Evolutionary conservation across 64 coral and sea anemone genomes (phyloP), one percentile per base, ranked within the genome.

Genomic region (Montipora capricornis): DNA sequence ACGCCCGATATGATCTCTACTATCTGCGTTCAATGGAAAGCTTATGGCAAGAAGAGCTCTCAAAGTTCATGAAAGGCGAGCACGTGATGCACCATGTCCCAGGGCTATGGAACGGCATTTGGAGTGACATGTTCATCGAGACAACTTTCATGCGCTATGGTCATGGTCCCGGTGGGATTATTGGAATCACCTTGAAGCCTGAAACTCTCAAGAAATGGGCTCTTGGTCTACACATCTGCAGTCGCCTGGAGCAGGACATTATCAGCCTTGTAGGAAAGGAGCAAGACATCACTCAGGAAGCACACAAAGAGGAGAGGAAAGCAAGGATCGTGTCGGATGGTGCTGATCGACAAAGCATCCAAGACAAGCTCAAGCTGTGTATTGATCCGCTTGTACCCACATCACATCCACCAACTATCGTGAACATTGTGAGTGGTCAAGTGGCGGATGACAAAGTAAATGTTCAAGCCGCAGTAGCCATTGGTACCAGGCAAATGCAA

Each of bases 1-100:
- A 37, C 37, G 37, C 37, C 37, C 37, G 37, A 37, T 37, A 37
- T 37, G 37, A 37, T 37, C 37, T 37, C 37, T 37, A 37, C 37
- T 37, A 37, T 37, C 37, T 68, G 64, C 87, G 78, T 49, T 84
- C 93, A 76, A 76, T 94, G 78, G 78, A 94, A 48, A 69, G 75
- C 55, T 90, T 94, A 76, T 68, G 64, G 5, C 9, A 76, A 14
- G 93, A 94, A 47, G 73, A 90, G 93, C 13, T 90, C 2, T 89
- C 69, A 47, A 90, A 49, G 93, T 95, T 94, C 69, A 77, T 94
- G 93, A 94, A 94, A n/a, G 93, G 87, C 9, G 78, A 94, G 8
- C 93, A 90, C 76, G 88, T 90, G 16, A 77, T 95, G 87, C 93
- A 78, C 14, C 93, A 95, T 77, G 46, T 94, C 66, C 86, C 68